A percentile compares a stretch with the other conserved stretches of the same genome.
Conservation (phyloP, 2,888 invertebrate genomes). For the Myathropa florea region DNA sequence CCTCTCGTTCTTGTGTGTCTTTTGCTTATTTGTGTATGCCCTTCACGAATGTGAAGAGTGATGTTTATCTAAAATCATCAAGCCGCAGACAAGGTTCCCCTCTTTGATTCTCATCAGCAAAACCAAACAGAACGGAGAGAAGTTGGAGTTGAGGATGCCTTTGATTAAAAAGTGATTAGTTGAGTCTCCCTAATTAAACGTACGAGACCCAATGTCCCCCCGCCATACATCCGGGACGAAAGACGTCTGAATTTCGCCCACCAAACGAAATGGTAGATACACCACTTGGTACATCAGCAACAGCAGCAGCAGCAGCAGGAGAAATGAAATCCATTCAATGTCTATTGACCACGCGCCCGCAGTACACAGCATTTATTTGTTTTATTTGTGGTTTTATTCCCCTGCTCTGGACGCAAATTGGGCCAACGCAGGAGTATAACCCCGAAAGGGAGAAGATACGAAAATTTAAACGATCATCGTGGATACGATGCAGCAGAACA, state of each 20-base stretch:
- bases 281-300: background rate
- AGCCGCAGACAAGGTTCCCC: constrained; percentile 29
- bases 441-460: constrained; percentile 13
- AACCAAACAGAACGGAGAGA: background rate
- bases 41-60: constrained; percentile 43
- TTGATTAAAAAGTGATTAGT: constrained; percentile 64
- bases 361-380: constrained; percentile 23
- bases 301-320: too few species aligned
- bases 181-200: constrained; percentile 15
- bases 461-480: constrained; percentile 28
- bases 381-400: background rate
- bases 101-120: constrained; percentile 6
- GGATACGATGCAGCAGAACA: background rate
- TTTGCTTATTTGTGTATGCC: constrained; percentile 55
- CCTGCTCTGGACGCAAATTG: constrained; percentile 37
- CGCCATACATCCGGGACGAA: background rate
- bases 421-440: constrained; percentile 56
- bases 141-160: background rate
- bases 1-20: background rate
- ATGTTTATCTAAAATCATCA: constrained; percentile 67
- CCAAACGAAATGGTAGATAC: too few species aligned
- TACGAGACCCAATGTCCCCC: background rate
- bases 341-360: constrained; percentile 48
- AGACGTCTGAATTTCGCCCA: constrained; percentile 14
- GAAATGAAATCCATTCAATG: constrained; percentile 31